Conservation (phyloP, 2,888 invertebrate species). For the Zaprionus obscuricornis region DNA sequence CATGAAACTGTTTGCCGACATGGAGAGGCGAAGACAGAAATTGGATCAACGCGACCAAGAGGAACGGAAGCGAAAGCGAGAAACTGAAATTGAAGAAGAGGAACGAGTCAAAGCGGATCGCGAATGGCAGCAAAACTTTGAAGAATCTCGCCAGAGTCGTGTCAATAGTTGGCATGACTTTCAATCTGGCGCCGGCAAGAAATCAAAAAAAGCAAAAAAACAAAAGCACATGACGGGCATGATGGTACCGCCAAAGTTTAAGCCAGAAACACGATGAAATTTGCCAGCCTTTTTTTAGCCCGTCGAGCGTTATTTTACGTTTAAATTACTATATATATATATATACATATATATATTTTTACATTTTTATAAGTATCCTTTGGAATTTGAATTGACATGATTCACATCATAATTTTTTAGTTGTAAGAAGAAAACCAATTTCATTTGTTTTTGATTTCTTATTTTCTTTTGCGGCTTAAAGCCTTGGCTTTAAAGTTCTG, state of each 20-base stretch:
- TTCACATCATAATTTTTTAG: slow-evolving; percentile 62
- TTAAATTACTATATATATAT: too few species aligned
- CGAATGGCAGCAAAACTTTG: slow-evolving; percentile 99
- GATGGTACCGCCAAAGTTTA: slow-evolving; percentile 96
- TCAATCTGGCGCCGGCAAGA: slow-evolving; percentile 87
- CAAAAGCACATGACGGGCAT: slow-evolving; percentile 89
- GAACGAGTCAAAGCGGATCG: slow-evolving; percentile 94
- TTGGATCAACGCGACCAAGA: slow-evolving; percentile 95
- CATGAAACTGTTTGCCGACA: slow-evolving; percentile 98
- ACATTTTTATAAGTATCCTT: slow-evolving; percentile 73
- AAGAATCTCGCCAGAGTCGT: slow-evolving; percentile 95
- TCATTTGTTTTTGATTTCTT: slow-evolving; percentile 5
- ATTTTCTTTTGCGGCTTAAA: background rate
- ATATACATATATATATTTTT: slow-evolving; percentile 60
- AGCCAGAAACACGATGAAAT: slow-evolving; percentile 92
- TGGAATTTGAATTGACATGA: slow-evolving; percentile 68
- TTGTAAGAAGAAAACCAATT: slow-evolving; percentile 50
- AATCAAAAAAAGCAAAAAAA: slow-evolving; percentile 88
- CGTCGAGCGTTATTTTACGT: slow-evolving; percentile 35
- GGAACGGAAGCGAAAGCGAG: slow-evolving; percentile 96
- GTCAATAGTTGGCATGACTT: slow-evolving; percentile 97
- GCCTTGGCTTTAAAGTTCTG: slow-evolving; percentile 82
- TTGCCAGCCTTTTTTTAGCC: slow-evolving; percentile 3
- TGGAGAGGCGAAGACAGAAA: slow-evolving; percentile 95
- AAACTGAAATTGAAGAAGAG: slow-evolving; percentile 96